Conservation (phyloP, 2,113 vertebrate genomes). For the Rhinoderma darwinii region DNA sequence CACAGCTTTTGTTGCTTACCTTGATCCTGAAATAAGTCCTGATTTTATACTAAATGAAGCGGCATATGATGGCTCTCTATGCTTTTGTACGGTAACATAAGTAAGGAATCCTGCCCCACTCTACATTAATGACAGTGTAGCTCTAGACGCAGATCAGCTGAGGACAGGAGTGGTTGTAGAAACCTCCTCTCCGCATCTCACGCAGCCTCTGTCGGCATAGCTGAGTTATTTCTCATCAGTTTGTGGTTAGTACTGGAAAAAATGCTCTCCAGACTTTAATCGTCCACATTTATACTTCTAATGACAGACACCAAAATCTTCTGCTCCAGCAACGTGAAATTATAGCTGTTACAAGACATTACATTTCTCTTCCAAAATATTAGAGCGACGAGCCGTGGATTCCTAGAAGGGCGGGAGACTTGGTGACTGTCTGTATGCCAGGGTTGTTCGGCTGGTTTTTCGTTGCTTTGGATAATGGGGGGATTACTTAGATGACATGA, state of each 20-base stretch:
- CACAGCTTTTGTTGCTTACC: neutral
- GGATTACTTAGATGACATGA: conserved; percentile 50
- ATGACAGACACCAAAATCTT: conserved; percentile 59
- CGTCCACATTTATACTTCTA: conserved; percentile 46
- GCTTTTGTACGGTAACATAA: neutral
- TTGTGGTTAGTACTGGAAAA: conserved; percentile 58
- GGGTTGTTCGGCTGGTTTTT: conserved; percentile 44
- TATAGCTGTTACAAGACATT: conserved; percentile 51
- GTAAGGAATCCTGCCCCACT: neutral
- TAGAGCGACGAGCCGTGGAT: conserved; percentile 27
- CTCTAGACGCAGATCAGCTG: conserved; percentile 41
- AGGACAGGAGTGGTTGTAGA: conserved; percentile 49
- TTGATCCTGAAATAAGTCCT: neutral
- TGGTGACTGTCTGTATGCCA: conserved; percentile 43
- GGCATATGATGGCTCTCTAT: neutral
- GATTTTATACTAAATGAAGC: neutral
- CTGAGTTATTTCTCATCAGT: conserved; percentile 54
- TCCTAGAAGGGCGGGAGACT: conserved; percentile 50
- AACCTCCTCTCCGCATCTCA: conserved; percentile 38
- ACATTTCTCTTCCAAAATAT: conserved; percentile 53
- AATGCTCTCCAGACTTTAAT: conserved; percentile 52
- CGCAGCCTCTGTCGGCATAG: conserved; percentile 33
- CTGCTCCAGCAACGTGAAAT: conserved; percentile 55
- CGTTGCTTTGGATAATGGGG: conserved; percentile 37
- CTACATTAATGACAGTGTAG: conserved; percentile 10